Evolutionary conservation across 2,888 invertebrate species (phyloP).

Genomic region (Lasius fuliginosus): DNA sequence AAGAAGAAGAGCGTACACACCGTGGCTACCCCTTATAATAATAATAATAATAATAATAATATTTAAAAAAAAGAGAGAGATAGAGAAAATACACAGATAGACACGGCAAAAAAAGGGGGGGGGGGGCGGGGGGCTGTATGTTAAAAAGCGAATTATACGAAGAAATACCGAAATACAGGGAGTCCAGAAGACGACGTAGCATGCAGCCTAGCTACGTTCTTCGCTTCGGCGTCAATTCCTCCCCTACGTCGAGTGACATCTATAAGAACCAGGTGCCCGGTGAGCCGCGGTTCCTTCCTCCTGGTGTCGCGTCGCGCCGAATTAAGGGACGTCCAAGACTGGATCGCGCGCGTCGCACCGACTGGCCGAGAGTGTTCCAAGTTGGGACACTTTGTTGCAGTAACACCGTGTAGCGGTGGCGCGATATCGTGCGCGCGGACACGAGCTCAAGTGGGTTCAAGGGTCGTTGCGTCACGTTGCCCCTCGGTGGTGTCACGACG

Average conservation of each 20-base stretch:
- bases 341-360: slow-evolving; percentile 17
- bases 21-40: not conserved
- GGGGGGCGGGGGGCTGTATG: no score
- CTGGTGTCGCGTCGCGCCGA: not conserved
- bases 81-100: not conserved
- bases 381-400: not conserved
- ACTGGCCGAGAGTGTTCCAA: not conserved
- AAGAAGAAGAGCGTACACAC: not conserved
- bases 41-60: no score
- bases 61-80: not conserved
- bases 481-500: slow-evolving; percentile 46
- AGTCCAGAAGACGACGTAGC: slow-evolving; percentile 82
- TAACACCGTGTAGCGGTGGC: slow-evolving; percentile 15
- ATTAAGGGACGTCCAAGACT: not conserved
- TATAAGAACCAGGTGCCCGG: not conserved
- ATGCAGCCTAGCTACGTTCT: slow-evolving; percentile 74
- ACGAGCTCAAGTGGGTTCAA: slow-evolving; percentile 79
- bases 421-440: not conserved
- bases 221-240: slow-evolving; percentile 22
- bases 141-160: no score
- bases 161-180: slow-evolving; percentile 79
- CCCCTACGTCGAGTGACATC: not conserved
- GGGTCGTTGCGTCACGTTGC: slow-evolving; percentile 74
- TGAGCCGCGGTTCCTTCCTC: not conserved
- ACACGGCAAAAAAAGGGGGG: not conserved